phyloP scores from a whole-genome alignment of 2,113 vertebrate species.

The Artemisiospiza belli region DNA sequence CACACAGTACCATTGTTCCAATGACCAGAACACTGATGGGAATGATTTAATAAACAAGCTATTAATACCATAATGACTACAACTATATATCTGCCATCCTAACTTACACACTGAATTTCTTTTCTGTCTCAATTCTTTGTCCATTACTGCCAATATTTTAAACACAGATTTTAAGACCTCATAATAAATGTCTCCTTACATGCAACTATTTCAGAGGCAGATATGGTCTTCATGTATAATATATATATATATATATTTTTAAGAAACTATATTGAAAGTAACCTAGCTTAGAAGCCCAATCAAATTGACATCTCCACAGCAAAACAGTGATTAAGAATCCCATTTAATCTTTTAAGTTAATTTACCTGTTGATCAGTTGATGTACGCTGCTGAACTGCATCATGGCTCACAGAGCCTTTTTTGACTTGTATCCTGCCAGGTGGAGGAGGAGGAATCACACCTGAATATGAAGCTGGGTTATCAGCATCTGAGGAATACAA shows the following conservation, averaged over 20 bases:
- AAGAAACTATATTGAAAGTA: neutral
- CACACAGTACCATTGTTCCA: neutral
- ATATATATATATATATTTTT: neutral
- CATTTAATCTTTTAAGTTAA: neutral
- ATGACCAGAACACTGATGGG: neutral
- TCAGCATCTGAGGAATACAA: conserved; percentile 91
- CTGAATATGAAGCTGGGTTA: conserved; percentile 87
- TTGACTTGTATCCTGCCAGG: conserved; percentile 90
- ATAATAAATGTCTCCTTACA: neutral
- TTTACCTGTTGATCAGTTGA: conserved; percentile 89
- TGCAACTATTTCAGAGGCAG: neutral
- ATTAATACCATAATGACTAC: neutral
- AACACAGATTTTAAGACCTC: neutral
- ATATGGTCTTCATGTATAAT: neutral
- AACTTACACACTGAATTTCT: neutral
- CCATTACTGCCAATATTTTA: neutral
- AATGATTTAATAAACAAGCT: neutral
- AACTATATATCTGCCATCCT: neutral
- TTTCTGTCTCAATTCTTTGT: neutral
- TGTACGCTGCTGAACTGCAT: conserved; percentile 84
- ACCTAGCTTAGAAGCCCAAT: neutral
- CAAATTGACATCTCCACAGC: neutral
- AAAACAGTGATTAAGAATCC: neutral
- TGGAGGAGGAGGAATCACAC: conserved; percentile 93
- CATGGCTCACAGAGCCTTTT: conserved; percentile 90